Evolutionary conservation across 2,113 vertebrate species (phyloP).

Genomic region (Myodes glareolus): DNA sequence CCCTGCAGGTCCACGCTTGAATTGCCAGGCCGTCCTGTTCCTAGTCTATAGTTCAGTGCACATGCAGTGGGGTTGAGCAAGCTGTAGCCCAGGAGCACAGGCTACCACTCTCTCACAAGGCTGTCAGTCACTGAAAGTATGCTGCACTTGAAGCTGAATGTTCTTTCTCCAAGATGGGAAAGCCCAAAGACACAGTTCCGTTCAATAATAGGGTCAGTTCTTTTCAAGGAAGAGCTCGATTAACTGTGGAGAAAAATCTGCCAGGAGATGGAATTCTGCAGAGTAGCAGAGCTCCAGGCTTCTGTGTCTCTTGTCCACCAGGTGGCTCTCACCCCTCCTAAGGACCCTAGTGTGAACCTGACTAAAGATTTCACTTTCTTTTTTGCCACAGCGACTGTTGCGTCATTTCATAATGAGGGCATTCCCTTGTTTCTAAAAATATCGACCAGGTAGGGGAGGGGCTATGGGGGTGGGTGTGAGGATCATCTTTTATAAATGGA

Average conservation of each 20-base stretch:
- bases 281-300: too few relatives aligned
- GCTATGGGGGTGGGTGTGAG: accelerated
- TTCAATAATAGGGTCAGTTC: neutral
- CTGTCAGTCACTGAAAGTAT: neutral
- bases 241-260: neutral
- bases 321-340: neutral
- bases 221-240: neutral
- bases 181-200: neutral
- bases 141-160: neutral
- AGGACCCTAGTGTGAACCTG: neutral
- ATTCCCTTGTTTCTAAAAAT: neutral
- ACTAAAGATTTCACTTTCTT: neutral
- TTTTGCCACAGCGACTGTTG: neutral
- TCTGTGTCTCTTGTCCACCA: neutral
- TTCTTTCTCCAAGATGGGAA: neutral
- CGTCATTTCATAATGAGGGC: neutral
- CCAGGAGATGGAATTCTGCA: neutral
- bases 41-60: too few relatives aligned
- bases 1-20: neutral
- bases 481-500: neutral
- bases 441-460: neutral
- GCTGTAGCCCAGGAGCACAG: neutral
- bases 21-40: neutral
- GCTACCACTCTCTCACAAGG: neutral
- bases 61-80: neutral